Evolutionary conservation across 2,113 vertebrate species (phyloP).

Genomic region (Corvus moneduloides): DNA sequence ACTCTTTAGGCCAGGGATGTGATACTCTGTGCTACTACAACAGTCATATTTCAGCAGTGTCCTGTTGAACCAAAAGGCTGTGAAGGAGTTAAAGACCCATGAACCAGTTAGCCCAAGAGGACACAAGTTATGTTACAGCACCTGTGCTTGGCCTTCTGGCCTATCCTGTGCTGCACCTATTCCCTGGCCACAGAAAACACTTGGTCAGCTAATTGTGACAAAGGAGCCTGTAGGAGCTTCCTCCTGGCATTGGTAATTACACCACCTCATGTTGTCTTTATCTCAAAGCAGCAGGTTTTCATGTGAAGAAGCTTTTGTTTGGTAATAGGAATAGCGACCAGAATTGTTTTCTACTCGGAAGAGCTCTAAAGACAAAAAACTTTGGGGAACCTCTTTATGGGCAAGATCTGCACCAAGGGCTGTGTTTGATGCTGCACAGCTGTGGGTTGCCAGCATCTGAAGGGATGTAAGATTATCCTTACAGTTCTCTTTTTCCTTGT

Average conservation of each 20-base stretch:
- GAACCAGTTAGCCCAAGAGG: neutral
- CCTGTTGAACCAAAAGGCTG: neutral
- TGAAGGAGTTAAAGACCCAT: neutral
- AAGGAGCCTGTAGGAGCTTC: neutral
- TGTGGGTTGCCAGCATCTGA: fast-evolving
- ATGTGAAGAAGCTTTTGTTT: neutral
- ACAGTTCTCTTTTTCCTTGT: neutral
- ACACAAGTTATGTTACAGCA: neutral
- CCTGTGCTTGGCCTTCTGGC: neutral
- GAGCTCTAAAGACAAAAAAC: neutral
- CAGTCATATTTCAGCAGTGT: neutral
- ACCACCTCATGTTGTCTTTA: neutral
- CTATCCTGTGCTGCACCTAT: neutral
- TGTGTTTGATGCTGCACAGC: neutral
- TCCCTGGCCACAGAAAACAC: neutral
- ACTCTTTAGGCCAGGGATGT: neutral
- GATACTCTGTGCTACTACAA: neutral
- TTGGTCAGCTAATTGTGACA: neutral
- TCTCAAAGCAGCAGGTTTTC: neutral
- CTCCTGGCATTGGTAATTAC: neutral
- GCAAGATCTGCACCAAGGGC: neutral
- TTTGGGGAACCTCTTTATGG: neutral
- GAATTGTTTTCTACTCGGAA: neutral
- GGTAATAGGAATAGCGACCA: neutral
- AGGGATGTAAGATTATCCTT: neutral